Conservation (phyloP, 1,140 invertebrate genomes). For the Procambarus clarkii region DNA sequence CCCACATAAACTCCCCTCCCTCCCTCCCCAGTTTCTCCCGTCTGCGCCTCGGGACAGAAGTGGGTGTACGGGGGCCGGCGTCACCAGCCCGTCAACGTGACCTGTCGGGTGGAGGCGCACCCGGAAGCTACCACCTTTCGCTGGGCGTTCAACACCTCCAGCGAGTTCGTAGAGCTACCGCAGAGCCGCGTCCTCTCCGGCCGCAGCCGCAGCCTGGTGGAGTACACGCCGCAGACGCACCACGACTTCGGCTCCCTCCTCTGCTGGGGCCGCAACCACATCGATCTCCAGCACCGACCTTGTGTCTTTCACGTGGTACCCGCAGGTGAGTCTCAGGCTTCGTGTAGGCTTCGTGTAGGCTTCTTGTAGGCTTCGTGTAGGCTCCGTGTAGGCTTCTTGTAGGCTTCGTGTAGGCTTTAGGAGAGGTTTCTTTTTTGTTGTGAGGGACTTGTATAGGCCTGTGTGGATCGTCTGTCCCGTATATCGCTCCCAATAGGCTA, state of each 20-base stretch:
- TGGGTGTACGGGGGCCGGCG: constrained; percentile 68
- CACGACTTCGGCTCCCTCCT: constrained; percentile 84
- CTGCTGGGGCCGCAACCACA: constrained; percentile 81
- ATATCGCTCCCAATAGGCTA: too few species aligned
- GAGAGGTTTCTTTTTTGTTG: too few species aligned
- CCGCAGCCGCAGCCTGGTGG: constrained; percentile 76
- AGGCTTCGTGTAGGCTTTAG: too few species aligned
- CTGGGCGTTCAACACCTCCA: constrained; percentile 71
- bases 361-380: too few species aligned
- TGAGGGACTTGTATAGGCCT: too few species aligned
- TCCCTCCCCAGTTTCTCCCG: constrained; percentile 43
- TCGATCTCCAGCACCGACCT: constrained; percentile 81
- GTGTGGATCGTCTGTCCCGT: too few species aligned
- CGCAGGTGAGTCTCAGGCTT: constrained; percentile 19
- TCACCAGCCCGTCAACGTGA: constrained; percentile 60
- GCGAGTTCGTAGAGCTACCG: constrained; percentile 54
- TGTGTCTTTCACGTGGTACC: constrained; percentile 84
- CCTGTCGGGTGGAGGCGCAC: constrained; percentile 59
- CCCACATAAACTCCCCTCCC: neutral
- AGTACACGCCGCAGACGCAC: constrained; percentile 87
- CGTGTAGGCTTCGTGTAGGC: too few species aligned
- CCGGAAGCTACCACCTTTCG: constrained; percentile 59
- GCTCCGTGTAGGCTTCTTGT: too few species aligned
- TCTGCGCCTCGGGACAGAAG: constrained; percentile 61
- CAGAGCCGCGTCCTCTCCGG: constrained; percentile 24